These are phyloP conservation scores for Polymixis flavicincta DNA, from an alignment of 2,888 invertebrate genomes.

Conservation along the genomic window DNA sequence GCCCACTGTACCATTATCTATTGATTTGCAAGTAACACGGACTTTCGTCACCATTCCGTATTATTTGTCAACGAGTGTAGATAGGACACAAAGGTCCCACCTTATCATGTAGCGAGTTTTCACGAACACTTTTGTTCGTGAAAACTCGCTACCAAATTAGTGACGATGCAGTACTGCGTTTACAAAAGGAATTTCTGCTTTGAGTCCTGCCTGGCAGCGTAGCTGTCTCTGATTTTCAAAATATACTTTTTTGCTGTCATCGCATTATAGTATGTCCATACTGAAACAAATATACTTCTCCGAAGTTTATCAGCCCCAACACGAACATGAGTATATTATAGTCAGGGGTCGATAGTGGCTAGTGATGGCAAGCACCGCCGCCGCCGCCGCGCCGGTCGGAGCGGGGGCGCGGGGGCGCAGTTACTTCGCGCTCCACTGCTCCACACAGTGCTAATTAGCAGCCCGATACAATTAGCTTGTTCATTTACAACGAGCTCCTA, in stretches of 20 bases:
- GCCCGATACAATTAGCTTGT: constrained; percentile 62
- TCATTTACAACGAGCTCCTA: constrained; percentile 52
- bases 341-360: constrained; percentile 8
- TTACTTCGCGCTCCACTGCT: constrained; percentile 46
- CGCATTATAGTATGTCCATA: not conserved
- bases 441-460: constrained; percentile 60
- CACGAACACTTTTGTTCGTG: no score
- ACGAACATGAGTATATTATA: not conserved
- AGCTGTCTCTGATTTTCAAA: not conserved
- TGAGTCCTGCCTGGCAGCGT: not conserved
- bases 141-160: no score
- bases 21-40: no score
- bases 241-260: not conserved
- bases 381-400: not conserved
- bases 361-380: not conserved
- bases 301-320: constrained; percentile 3
- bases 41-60: no score
- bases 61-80: not conserved
- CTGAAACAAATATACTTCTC: not conserved
- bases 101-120: not conserved
- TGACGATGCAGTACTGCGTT: no score
- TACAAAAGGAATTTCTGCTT: no score
- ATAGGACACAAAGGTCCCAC: not conserved
- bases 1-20: no score
- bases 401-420: not conserved